Evolutionary conservation across 1,140 invertebrate genomes (phyloP), one percentile per base, ranked within the genome.

Genomic region (Coelopa frigida): DNA sequence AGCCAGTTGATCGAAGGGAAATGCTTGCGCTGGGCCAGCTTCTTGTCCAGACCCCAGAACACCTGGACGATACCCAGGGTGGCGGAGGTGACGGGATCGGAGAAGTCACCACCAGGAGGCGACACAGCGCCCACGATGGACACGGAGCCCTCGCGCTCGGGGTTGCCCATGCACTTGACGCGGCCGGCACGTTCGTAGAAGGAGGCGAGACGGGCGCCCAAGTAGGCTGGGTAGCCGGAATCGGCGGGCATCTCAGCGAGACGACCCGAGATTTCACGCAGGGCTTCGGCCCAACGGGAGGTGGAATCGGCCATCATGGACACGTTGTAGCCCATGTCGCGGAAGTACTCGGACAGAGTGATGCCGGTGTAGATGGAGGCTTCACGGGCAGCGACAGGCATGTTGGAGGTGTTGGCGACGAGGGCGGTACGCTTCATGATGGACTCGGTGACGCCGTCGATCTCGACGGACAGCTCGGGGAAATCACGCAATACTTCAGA

Each of bases 271-370:
- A 99, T 99, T 85, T 99, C 97, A 83, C 97, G 83, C 68, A 99
- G 78, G 60, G 96, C 96, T 74, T 99, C 97, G 42, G 97, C 97
- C 97, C 97, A 99, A 78, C 97, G 91, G 17, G 96, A 99, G 11
- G 97, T 99, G n/a, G 96, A 99, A 74, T 99, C 97, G 59, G 97
- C 97, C 97, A 99, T 99, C 97, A 99, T 99, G 45, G 96, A 95
- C 21, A 99, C 96, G 70, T 99, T 96, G 79, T 98, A 97, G 73
- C 97, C 97, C 96, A 99, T 98, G 71, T 99, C 94, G 70, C 87
- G 79, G 80, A 98, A 99, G 72, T 98, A 99, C 73, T 98, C 96
- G 20, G 94, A 96, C 3, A 99, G 73, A 0, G 95, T 99, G 70
- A 99, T 99, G 23, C 63, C 63, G 17, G 97, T 99, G 70, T 99